Percentiles rank a stretch among this genome's conserved stretches.
These are phyloP conservation scores for Coryphaenoides rupestris DNA, from an alignment of 2,113 vertebrate species.

Conservation along the genomic window DNA sequence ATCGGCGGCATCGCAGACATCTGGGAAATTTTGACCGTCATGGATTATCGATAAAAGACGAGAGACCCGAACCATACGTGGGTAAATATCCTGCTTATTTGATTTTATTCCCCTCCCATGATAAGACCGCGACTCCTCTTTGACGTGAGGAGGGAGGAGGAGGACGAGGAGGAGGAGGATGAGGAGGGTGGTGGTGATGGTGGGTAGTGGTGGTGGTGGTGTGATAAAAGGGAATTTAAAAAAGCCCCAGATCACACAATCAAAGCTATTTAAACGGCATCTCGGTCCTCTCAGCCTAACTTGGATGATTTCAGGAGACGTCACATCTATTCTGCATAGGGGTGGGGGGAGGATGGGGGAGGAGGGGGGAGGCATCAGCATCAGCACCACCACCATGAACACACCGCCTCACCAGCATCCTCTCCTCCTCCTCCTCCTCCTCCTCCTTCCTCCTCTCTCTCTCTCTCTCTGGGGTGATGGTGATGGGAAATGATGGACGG, in stretches of 20 bases:
- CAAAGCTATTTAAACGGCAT: conserved; percentile 30
- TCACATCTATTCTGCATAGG: conserved; percentile 69
- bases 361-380: no score
- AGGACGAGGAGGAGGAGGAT: no score
- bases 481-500: conserved; percentile 19
- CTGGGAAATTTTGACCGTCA: conserved; percentile 2
- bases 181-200: no score
- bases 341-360: background rate
- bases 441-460: no score
- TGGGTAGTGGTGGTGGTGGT: no score
- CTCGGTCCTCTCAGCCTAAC: conserved; percentile 65
- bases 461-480: no score
- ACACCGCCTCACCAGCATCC: no score
- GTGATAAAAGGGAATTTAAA: background rate
- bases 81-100: conserved; percentile 39
- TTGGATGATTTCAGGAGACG: conserved; percentile 65
- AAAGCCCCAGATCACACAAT: background rate
- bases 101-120: no score
- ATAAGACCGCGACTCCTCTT: no score
- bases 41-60: conserved; percentile 31
- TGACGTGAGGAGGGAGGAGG: no score
- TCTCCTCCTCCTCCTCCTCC: no score
- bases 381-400: no score
- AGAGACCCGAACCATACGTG: conserved; percentile 1
- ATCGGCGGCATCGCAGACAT: background rate